Base-by-base conservation (phyloP, 2,113 vertebrate species). In the Eulacestoma nigropectus region DNA sequence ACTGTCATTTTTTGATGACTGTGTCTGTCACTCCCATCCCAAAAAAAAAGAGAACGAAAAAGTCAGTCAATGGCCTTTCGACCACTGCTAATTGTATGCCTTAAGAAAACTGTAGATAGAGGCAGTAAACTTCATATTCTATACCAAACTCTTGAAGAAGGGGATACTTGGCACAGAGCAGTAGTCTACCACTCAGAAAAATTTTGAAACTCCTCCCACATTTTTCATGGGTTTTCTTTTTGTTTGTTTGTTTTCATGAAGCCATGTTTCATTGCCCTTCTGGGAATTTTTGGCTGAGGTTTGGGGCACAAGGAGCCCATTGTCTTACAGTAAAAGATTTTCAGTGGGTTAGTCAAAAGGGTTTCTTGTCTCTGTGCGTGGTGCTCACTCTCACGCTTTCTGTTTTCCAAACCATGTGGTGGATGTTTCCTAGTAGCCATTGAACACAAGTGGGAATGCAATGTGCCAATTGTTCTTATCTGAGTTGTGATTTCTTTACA, bases 121-220 rank as follows among this genome's bases (percentile, higher is more conserved):
- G 9, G 10, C 7, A 65, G 9, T 30, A 68, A 57, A 41, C 14
- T 55, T 78, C 3, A 20, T 50, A 67, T 74, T 86, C 42, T 72
- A 2, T n/a, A 64, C 25, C 46, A 49, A 13, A 46, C 11, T 37
- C 53, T 44, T 56, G 32, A 79, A 70, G n/a, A 57, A 35, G 33
- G 2, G 6, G 16, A 20, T 44, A 19, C 57, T 52, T 65, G 8
- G 6, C 37, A 83, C 12, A 77, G 27, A 53, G 19, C 29, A 27
- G 27, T 52, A 65, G 7, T 32, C 11, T 29, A 21, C 1, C 7
- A 23, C 27, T 41, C 27, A 19, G 9, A 76, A 88, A 92, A 83
- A 42, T 7, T 21, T 42, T 22, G 1, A n/a, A 75, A 70, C 55
- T 2, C 3, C 0, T 6, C 4, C 2, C 35, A 14, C 1, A 13